These are phyloP conservation scores for Drosophila borborema DNA, from an alignment of 2,888 invertebrate genomes.

Conservation along the genomic window DNA sequence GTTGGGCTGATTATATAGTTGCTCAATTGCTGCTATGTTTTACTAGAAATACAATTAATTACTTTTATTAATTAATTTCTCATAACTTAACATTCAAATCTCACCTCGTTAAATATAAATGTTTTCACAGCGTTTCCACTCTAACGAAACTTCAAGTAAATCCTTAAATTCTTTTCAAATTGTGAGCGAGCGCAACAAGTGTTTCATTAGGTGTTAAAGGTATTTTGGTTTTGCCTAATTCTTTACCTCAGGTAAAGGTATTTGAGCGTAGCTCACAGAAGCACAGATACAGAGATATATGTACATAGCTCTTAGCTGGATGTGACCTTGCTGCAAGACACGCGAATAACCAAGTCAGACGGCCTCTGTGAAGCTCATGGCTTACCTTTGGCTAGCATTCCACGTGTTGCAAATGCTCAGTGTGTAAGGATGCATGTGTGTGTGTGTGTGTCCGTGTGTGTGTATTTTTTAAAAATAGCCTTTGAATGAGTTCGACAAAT, in stretches of 20 bases:
- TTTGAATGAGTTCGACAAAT: conserved; percentile 60
- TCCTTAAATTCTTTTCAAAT: not conserved
- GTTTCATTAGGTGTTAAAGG: not conserved
- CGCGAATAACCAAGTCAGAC: conserved; percentile 27
- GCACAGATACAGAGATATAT: not conserved
- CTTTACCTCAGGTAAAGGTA: not conserved
- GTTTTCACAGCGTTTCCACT: not conserved
- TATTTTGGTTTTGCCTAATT: not conserved
- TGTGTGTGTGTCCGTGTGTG: not conserved
- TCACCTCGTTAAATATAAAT: not conserved
- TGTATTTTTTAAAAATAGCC: conserved; percentile 46
- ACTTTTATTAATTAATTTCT: too few species aligned
- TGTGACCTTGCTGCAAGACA: conserved; percentile 64
- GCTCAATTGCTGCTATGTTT: not conserved
- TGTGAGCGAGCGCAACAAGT: not conserved
- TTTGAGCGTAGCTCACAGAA: not conserved
- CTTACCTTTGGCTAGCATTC: conserved; percentile 19
- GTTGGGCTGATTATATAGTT: too few species aligned
- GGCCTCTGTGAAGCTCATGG: conserved; percentile 19
- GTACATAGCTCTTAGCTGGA: conserved; percentile 1
- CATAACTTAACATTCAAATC: too few species aligned
- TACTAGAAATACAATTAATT: too few species aligned
- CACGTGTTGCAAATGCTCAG: conserved; percentile 39
- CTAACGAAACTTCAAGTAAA: not conserved
- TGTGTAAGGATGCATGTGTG: not conserved